A percentile compares a stretch with the other conserved stretches of the same genome.
Conservation (phyloP, 2,113 vertebrate species). For the Cavia porcellus region DNA sequence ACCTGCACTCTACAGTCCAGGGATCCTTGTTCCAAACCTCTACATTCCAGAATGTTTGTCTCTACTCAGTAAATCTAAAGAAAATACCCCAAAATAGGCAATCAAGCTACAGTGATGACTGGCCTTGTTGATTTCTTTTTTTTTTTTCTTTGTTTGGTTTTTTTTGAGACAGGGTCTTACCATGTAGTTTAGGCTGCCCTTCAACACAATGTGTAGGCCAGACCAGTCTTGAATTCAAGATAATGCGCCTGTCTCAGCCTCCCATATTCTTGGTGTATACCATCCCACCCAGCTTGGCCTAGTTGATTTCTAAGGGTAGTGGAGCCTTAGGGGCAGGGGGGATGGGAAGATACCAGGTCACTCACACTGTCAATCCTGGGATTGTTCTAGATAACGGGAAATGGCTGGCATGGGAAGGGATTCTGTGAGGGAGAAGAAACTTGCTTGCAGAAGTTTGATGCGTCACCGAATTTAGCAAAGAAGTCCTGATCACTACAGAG, state of each 20-base stretch:
- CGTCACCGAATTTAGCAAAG: background rate
- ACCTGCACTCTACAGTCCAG: background rate
- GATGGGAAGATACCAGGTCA: background rate
- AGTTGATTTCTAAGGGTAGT: conserved; percentile 6
- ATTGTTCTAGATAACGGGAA: background rate
- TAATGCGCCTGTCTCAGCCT: background rate
- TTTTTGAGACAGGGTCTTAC: background rate
- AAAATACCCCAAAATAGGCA: background rate
- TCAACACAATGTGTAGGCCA: background rate
- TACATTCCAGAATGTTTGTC: background rate
- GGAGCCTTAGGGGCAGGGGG: background rate
- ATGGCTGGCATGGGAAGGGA: background rate
- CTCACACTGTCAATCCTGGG: no score
- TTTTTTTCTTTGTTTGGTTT: background rate
- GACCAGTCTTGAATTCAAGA: background rate
- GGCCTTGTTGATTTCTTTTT: background rate
- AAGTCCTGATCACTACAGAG: background rate
- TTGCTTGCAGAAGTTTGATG: background rate
- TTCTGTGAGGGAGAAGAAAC: background rate
- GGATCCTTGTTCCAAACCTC: background rate
- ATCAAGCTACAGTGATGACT: background rate
- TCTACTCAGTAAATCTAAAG: background rate
- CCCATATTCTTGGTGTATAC: background rate
- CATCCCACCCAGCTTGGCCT: background rate
- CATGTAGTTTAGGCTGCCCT: background rate